Evolutionary conservation across 2,113 vertebrate species (phyloP), one percentile per base, ranked within the genome.

Genomic region (Campylomormyrus numenius): DNA sequence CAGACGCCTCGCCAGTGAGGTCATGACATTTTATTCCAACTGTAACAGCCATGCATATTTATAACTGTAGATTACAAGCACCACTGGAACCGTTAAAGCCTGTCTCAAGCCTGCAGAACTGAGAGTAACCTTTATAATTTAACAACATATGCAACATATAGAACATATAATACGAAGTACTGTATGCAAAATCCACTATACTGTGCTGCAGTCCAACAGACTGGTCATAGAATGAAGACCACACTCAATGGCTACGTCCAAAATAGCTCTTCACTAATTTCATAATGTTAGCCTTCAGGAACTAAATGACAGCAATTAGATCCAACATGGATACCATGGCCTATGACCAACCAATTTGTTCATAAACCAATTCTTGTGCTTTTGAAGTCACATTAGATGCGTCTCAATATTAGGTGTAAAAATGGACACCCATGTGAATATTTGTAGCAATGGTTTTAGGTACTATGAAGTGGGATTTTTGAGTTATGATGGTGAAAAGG

Each of bases 1-100:
- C 93, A 93, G 91, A 93, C 91, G 52, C 45, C 53, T 93, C 93
- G 93, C 91, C 91, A 92, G 90, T 62, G 88, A 93, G 91, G 87
- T 90, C 46, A 85, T 91, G 70, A 90, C 90, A 90, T 77, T 92
- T 70, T 2, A 17, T 74, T 92, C 19, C 74, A 56, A 92, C 90
- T 92, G 91, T 89, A 88, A 48, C 35, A 10, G 42, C 86, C 48
- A 89, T 90, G 92, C 77, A 87, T 91, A 90, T 91, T 66, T 49
- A 70, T 53, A 58, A 84, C 56, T 48, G 39, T 39, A 89, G 48
- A 70, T 83, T 83, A 17, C 27, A 49, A 89, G 42, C 17, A 17
- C 21, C 45, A 21, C 19, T 11, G 62, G 46, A 52, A 15, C 19
- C 10, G 50, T 52, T 31, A 50, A 27, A 52, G 48, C 21, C 50